Conservation (phyloP, 2,797 vertebrate species). For the Craterocephalus amniculus region DNA sequence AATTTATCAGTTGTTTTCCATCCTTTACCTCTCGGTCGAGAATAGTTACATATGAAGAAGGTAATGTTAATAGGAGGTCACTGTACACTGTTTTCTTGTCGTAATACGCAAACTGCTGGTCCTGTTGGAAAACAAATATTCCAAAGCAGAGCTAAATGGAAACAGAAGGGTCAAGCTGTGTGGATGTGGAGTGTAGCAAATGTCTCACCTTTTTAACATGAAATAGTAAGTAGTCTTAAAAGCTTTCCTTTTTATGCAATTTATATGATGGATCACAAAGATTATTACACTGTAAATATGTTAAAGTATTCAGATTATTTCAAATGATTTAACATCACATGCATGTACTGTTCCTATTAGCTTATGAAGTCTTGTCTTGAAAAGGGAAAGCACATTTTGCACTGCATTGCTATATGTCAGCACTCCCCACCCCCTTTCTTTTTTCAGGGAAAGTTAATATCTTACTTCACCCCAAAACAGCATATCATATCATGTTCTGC, state of each 20-base stretch:
- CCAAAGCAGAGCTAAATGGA: neutral
- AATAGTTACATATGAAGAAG: neutral
- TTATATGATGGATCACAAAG: conserved; percentile 24
- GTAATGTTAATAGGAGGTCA: neutral
- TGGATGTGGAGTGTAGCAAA: conserved; percentile 24
- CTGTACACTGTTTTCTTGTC: conserved; percentile 1
- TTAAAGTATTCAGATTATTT: conserved; percentile 16
- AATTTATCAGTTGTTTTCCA: conserved; percentile 33
- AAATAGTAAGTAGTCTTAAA: conserved; percentile 27
- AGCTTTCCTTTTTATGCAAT: conserved; percentile 33
- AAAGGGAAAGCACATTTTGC: conserved; percentile 63
- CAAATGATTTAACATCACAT: conserved; percentile 25
- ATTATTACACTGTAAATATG: conserved; percentile 38
- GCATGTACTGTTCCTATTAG: conserved; percentile 35
- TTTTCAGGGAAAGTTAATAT: conserved; percentile 49
- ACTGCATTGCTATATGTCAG: conserved; percentile 46
- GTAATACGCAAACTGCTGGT: conserved; percentile 16
- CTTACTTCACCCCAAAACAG: conserved; percentile 35
- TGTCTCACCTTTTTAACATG: conserved; percentile 32
- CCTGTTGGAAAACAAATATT: neutral
- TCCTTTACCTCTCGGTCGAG: neutral
- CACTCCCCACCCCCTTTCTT: neutral
- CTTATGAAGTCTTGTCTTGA: conserved; percentile 46
- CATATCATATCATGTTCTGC: conserved; percentile 19
- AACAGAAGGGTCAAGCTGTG: conserved; percentile 20